phyloP scores from a whole-genome alignment of 2,888 invertebrate species.

The Noctua comes region DNA sequence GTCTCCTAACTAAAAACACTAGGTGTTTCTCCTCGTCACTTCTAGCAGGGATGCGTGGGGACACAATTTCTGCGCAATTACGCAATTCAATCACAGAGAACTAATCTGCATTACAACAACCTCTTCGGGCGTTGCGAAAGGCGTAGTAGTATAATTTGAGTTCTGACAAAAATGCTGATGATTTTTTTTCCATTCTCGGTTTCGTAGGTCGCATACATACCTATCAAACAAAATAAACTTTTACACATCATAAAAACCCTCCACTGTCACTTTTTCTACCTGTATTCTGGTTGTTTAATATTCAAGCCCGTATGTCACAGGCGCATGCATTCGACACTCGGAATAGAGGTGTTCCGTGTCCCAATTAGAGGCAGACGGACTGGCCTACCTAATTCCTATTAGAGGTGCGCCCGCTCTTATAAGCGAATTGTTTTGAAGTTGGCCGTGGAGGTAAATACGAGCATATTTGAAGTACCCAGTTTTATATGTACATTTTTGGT shows the following conservation, averaged over 20 bases:
- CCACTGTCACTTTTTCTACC: background rate
- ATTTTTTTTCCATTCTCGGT: background rate
- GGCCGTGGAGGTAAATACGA: background rate
- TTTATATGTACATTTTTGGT: background rate
- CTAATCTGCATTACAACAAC: too few relatives aligned
- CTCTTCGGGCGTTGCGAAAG: too few relatives aligned
- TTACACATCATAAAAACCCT: background rate
- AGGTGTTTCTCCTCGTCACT: too few relatives aligned
- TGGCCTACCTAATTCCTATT: constrained; percentile 71
- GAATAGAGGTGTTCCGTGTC: constrained; percentile 62
- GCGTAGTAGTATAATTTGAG: background rate
- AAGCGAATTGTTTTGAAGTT: constrained; percentile 58
- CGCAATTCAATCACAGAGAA: too few relatives aligned
- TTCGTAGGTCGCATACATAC: background rate
- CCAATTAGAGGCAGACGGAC: constrained; percentile 68
- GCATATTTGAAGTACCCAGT: background rate
- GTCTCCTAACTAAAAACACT: too few relatives aligned
- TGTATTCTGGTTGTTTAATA: constrained; percentile 32
- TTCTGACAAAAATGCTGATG: background rate
- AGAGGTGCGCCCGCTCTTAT: constrained; percentile 59
- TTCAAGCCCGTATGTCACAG: constrained; percentile 52
- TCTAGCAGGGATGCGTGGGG: too few relatives aligned
- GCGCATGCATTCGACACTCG: constrained; percentile 60
- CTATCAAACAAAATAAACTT: background rate
- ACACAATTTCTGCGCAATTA: too few relatives aligned